Evolutionary conservation across 2,113 vertebrate species (phyloP).

Genomic region (Channa argus): DNA sequence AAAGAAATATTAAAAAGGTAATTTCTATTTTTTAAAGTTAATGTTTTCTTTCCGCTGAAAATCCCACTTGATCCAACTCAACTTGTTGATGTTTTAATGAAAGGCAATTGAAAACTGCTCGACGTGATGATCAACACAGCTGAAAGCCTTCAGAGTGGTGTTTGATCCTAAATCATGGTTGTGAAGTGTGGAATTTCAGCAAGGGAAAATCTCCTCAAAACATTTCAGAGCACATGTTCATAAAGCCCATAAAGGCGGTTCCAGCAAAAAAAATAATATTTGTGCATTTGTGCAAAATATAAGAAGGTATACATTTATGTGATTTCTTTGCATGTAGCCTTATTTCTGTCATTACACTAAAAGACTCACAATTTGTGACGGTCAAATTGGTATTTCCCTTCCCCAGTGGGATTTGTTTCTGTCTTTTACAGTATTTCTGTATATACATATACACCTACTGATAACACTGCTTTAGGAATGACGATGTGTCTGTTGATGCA

Average conservation of each 20-base stretch:
- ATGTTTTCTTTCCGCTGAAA: neutral
- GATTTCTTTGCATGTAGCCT: neutral
- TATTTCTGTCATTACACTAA: neutral
- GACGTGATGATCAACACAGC: conserved; percentile 1
- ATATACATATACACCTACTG: neutral
- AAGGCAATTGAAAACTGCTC: conserved; percentile 1
- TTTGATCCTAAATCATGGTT: conserved; percentile 20
- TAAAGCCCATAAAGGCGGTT: neutral
- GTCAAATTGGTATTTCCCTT: conserved; percentile 6
- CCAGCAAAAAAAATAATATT: no score
- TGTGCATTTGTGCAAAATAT: no score
- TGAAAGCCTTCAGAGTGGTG: conserved; percentile 6
- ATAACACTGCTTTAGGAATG: neutral
- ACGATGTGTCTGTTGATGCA: conserved; percentile 35
- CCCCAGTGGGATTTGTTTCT: neutral
- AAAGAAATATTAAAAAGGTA: neutral
- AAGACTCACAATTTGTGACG: neutral
- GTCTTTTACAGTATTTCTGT: neutral
- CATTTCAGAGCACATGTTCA: conserved; percentile 33
- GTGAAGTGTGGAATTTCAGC: conserved; percentile 26
- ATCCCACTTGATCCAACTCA: neutral
- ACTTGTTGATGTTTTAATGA: conserved; percentile 8
- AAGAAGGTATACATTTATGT: neutral
- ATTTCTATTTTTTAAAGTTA: neutral
- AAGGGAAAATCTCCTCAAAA: conserved; percentile 8